Conservation (phyloP, 2,888 invertebrate species). For the Carcina quercana region DNA sequence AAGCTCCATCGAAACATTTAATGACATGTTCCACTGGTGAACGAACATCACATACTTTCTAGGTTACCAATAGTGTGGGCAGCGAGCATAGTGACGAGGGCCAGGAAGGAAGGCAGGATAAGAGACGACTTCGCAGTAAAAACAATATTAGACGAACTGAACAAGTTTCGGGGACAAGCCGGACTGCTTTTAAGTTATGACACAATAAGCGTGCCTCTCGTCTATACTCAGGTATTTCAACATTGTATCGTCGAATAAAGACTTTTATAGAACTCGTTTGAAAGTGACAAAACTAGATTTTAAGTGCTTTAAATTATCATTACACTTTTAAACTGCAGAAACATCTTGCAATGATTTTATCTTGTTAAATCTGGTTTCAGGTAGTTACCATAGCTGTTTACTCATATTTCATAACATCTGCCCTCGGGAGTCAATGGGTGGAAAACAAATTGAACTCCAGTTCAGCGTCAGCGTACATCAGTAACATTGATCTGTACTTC, state of each 20-base stretch:
- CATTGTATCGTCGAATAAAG: too few species aligned
- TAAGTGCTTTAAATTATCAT: too few species aligned
- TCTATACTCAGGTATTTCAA: conserved; percentile 84
- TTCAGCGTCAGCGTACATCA: conserved; percentile 46
- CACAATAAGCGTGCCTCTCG: conserved; percentile 85
- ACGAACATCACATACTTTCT: conserved; percentile 14
- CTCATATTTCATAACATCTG: conserved; percentile 90
- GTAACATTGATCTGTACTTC: conserved; percentile 88
- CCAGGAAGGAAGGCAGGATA: conserved; percentile 91
- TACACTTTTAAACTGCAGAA: too few species aligned
- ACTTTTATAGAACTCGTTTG: too few species aligned
- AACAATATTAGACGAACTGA: conserved; percentile 90
- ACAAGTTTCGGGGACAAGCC: conserved; percentile 87
- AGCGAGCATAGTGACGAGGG: conserved; percentile 90
- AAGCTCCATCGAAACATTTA: too few species aligned
- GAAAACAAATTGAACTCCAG: conserved; percentile 65
- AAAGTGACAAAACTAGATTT: too few species aligned
- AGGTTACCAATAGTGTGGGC: conserved; percentile 94
- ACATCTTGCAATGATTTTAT: too few species aligned
- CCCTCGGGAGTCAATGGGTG: conserved; percentile 93
- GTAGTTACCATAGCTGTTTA: conserved; percentile 95
- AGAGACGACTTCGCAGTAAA: conserved; percentile 95
- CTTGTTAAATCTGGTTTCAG: conserved; percentile 35
- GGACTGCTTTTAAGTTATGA: conserved; percentile 85
- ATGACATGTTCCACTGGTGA: not conserved